Evolutionary conservation across 2,888 invertebrate species (phyloP).

Genomic region (Synanthedon myopaeformis): DNA sequence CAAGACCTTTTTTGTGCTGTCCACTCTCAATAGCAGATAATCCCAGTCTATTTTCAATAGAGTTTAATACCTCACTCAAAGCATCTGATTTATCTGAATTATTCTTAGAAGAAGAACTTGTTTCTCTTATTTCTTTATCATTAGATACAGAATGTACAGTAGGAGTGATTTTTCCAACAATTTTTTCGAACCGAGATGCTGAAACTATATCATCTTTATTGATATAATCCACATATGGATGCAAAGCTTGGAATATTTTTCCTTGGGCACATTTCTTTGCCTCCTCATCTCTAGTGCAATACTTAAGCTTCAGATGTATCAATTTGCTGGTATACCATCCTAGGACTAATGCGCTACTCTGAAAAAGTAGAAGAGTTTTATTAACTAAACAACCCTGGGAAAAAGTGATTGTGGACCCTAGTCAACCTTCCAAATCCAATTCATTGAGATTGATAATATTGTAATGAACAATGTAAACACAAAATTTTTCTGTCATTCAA

Average conservation of each 20-base stretch:
- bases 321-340: conserved; percentile 75
- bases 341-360: conserved; percentile 73
- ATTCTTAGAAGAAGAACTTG: conserved; percentile 12
- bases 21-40: conserved; percentile 71
- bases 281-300: conserved; percentile 17
- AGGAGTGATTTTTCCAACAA: conserved; percentile 31
- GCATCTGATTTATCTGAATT: conserved; percentile 34
- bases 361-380: conserved; percentile 15
- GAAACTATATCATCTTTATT: conserved; percentile 26
- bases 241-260: conserved; percentile 26
- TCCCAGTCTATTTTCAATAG: conserved; percentile 72
- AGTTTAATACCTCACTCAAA: conserved; percentile 67
- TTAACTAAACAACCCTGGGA: background rate
- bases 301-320: conserved; percentile 48
- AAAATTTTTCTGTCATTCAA: background rate
- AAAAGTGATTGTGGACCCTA: background rate
- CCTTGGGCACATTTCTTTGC: conserved; percentile 17
- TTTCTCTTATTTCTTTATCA: conserved; percentile 28
- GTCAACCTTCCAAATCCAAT: no score
- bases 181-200: conserved; percentile 26
- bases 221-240: conserved; percentile 27
- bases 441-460: no score
- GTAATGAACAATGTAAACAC: background rate
- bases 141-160: conserved; percentile 50
- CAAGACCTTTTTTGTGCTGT: conserved; percentile 63